Evolutionary conservation across 1,140 invertebrate species (phyloP).

Genomic region (Magallana ariakensis): DNA sequence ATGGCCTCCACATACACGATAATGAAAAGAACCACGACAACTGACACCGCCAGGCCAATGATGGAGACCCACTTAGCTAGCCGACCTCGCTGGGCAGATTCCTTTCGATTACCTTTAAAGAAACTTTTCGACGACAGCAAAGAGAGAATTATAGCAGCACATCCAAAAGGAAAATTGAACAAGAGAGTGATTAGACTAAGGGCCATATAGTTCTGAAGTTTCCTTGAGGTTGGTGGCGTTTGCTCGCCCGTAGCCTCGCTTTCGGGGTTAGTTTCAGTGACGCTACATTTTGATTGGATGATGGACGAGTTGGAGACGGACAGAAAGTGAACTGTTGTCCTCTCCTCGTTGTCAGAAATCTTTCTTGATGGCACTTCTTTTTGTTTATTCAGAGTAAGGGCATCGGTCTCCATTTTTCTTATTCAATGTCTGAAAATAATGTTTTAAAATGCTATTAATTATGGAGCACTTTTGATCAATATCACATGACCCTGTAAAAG

Average conservation of each 20-base stretch:
- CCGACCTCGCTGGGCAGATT: neutral
- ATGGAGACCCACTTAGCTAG: slow-evolving; percentile 26
- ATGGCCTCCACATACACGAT: neutral
- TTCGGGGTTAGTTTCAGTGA: neutral
- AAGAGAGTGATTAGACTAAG: neutral
- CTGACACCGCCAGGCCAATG: slow-evolving; percentile 14
- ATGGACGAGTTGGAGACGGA: slow-evolving; percentile 2
- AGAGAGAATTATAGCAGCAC: slow-evolving; percentile 19
- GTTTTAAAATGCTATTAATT: no score
- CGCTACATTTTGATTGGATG: slow-evolving; percentile 5
- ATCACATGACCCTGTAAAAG: no score
- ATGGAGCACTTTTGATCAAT: no score
- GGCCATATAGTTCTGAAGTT: neutral
- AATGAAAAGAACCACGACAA: slow-evolving; percentile 19
- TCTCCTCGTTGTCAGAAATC: neutral
- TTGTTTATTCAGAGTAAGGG: neutral
- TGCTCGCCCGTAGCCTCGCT: neutral
- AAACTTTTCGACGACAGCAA: slow-evolving; percentile 12
- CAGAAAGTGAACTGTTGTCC: neutral
- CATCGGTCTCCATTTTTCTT: neutral
- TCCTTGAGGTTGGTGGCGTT: neutral
- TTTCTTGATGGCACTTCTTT: neutral
- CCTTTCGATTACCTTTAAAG: neutral
- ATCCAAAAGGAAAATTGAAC: slow-evolving; percentile 32
- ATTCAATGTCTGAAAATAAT: no score